Evolutionary conservation across 2,113 vertebrate genomes (phyloP).

Genomic region (Nerophis lumbriciformis): DNA sequence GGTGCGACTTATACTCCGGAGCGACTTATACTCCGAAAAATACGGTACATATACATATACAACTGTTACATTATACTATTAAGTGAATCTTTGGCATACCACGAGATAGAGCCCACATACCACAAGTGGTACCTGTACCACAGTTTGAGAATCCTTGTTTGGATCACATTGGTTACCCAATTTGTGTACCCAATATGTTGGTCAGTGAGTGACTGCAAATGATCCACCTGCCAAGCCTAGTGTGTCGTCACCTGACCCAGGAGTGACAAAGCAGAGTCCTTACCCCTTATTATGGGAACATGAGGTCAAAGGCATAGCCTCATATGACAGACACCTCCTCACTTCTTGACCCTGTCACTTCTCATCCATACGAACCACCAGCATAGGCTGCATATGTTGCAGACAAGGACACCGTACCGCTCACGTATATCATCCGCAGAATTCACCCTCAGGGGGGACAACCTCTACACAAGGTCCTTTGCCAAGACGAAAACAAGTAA

Average conservation of each 20-base stretch:
- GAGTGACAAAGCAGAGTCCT: constrained; percentile 68
- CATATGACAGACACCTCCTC: constrained; percentile 64
- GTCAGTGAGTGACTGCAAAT: neutral
- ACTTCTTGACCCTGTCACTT: constrained; percentile 66
- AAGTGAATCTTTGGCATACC: too few species aligned
- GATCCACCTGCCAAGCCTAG: constrained; percentile 30
- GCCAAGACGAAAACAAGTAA: constrained; percentile 6
- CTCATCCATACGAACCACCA: constrained; percentile 55
- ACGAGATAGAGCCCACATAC: too few species aligned
- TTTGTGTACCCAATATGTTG: neutral
- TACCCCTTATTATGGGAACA: constrained; percentile 69
- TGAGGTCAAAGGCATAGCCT: constrained; percentile 63
- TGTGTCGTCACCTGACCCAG: constrained; percentile 55
- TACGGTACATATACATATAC: too few species aligned
- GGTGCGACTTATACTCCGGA: too few species aligned
- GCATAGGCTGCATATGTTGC: constrained; percentile 38
- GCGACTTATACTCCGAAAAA: too few species aligned
- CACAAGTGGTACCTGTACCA: too few species aligned
- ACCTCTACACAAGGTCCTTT: constrained; percentile 37
- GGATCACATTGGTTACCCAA: too few species aligned
- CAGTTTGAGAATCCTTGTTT: too few species aligned
- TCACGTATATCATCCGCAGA: constrained; percentile 41
- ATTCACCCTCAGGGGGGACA: constrained; percentile 24
- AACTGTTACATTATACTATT: too few species aligned
- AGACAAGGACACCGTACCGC: constrained; percentile 52